Evolutionary conservation across 2,888 invertebrate genomes (phyloP).

Genomic region (Aleiodes testaceus): DNA sequence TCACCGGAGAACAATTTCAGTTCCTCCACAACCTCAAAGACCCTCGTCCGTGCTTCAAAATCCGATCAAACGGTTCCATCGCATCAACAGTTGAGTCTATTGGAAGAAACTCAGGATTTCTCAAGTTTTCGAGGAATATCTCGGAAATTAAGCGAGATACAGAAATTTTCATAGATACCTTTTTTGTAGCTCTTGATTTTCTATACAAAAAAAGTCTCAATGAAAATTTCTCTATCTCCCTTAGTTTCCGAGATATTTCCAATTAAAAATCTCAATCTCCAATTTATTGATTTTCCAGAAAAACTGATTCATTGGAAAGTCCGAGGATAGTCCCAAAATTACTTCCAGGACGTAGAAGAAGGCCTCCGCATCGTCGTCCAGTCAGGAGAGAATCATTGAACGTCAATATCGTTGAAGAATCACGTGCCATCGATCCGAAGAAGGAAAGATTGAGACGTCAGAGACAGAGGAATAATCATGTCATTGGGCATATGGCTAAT

Average conservation of each 20-base stretch:
- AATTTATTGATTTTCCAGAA: not conserved
- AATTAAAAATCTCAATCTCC: too few relatives aligned
- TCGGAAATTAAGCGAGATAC: too few relatives aligned
- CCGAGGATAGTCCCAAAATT: not conserved
- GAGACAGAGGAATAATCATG: constrained; percentile 18
- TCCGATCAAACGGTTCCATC: constrained; percentile 56
- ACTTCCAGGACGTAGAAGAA: not conserved
- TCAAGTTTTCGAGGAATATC: too few relatives aligned
- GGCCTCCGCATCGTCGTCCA: constrained; percentile 51
- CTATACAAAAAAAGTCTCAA: not conserved
- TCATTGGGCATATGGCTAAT: constrained; percentile 58
- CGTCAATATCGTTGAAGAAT: constrained; percentile 57
- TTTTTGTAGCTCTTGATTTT: too few relatives aligned
- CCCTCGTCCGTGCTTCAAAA: constrained; percentile 52
- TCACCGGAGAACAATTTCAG: constrained; percentile 47
- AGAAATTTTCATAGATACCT: not conserved
- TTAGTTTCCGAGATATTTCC: too few relatives aligned
- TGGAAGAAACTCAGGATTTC: not conserved
- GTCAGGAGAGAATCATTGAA: constrained; percentile 54
- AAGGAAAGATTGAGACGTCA: constrained; percentile 41
- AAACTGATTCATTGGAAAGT: not conserved
- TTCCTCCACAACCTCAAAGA: constrained; percentile 45
- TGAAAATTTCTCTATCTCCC: not conserved
- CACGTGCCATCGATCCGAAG: not conserved
- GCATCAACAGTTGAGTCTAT: constrained; percentile 27